phyloP scores from a whole-genome alignment of 2,797 vertebrate genomes.

The Pangasius djambal region DNA sequence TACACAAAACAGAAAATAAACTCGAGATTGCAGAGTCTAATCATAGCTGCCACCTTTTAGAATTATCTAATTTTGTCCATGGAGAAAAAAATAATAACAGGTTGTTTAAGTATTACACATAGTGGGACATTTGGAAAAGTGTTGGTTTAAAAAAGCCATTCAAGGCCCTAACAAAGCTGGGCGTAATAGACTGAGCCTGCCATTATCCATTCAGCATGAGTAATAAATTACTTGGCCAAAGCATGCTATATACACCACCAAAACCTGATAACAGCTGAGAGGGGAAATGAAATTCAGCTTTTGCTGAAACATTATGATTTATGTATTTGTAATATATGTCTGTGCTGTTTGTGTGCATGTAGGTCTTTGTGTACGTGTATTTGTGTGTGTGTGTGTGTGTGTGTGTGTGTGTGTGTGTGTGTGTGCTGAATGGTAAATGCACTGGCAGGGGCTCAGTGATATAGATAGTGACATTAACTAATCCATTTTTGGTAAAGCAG shows the following conservation, averaged over 20 bases:
- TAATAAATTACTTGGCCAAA: conserved; percentile 92
- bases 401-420: conserved; percentile 15
- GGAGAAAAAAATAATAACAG: conserved; percentile 79
- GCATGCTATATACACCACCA: conserved; percentile 86
- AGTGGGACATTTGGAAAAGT: conserved; percentile 80
- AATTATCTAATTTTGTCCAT: conserved; percentile 78
- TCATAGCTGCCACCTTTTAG: conserved; percentile 61
- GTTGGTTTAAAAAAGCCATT: conserved; percentile 76
- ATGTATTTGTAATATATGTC: conserved; percentile 93
- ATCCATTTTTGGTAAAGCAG: conserved; percentile 12
- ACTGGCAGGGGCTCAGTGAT: conserved; percentile 10
- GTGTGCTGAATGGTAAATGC: conserved; percentile 25
- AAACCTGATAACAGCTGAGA: conserved; percentile 91
- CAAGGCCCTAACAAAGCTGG: conserved; percentile 83
- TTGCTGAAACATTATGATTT: conserved; percentile 99
- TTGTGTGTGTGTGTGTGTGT: background rate
- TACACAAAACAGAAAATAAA: background rate
- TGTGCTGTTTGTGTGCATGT: conserved; percentile 66
- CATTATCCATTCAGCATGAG: conserved; percentile 92
- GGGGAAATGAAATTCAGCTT: conserved; percentile 98
- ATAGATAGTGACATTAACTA: conserved; percentile 17
- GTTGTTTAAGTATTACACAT: conserved; percentile 83
- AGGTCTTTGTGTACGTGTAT: conserved; percentile 12
- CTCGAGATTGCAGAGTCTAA: conserved; percentile 57
- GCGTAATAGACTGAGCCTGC: conserved; percentile 87